phyloP scores from a whole-genome alignment of 2,797 vertebrate species.

The Oophaga sylvatica region DNA sequence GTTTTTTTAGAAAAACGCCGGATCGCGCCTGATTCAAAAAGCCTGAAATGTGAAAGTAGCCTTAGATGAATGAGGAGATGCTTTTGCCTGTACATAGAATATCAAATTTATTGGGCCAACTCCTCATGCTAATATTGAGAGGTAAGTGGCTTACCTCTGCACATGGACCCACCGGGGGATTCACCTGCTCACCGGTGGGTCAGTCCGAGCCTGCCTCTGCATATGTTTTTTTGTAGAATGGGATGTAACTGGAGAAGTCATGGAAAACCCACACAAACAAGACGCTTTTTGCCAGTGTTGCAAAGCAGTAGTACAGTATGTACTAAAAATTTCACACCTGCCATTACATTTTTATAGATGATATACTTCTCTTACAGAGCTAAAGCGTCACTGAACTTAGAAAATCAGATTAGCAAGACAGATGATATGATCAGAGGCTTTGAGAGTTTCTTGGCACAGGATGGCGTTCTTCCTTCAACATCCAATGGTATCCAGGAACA shows the following conservation, averaged over 20 bases:
- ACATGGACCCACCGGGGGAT: too few species aligned
- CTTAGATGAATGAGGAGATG: too few species aligned
- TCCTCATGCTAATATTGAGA: too few species aligned
- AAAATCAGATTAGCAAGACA: slow-evolving; percentile 85
- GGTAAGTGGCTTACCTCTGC: too few species aligned
- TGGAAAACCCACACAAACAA: neutral
- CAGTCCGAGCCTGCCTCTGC: too few species aligned
- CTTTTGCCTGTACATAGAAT: too few species aligned
- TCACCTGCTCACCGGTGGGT: too few species aligned
- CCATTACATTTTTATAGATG: neutral
- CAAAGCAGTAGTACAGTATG: neutral
- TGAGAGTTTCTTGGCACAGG: slow-evolving; percentile 83
- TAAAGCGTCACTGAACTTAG: slow-evolving; percentile 85
- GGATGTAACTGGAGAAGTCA: neutral
- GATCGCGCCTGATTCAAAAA: too few species aligned
- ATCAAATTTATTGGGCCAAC: too few species aligned
- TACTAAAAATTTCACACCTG: neutral
- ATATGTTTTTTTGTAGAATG: neutral
- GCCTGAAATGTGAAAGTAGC: too few species aligned
- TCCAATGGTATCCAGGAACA: slow-evolving; percentile 78
- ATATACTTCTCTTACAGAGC: slow-evolving; percentile 74
- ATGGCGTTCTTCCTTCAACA: slow-evolving; percentile 76
- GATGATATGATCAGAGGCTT: slow-evolving; percentile 83
- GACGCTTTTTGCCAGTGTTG: neutral
- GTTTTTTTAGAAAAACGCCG: too few species aligned